Base-by-base conservation (phyloP, 2,888 invertebrate species). In the Drosophila sordidula region DNA sequence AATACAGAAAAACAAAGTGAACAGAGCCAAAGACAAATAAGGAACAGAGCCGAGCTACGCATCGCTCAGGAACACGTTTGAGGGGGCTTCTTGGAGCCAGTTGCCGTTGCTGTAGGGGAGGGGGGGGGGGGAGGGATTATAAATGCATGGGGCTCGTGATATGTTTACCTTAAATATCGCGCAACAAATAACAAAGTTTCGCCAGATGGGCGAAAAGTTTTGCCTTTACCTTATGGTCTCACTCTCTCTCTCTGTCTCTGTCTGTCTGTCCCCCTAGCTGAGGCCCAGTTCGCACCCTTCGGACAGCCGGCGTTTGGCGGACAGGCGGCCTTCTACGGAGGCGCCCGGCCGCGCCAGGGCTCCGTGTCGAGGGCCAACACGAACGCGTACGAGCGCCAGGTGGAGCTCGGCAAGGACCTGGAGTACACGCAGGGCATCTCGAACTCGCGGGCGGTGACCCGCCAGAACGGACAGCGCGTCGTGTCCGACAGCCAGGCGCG, bases 281-380 rank as follows among this genome's bases (percentile, higher is more conserved):
- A 80, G 45, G 88, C 87, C 38, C 89, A 89, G 68, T 84, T 86
- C 39, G 45, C 32, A 25, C 56, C 49, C 8, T 74, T 56, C 41
- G 56, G 59, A 4, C 45, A 41, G 22, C 32, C 0, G 1, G 51
- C 45, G 2, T 72, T 6, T 32, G 29, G 9, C 16, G 42, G 25
- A 6, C 64, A 54, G 18, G 32, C 0, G 1, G 54, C 29, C 22
- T 67, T 57, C 18, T 44, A 38, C 45, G 76, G 76, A 4, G 58
- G 41, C 6, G 49, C 44, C 56, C 62, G 50, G 3, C 44, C 32
- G 6, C 70, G 74, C 0, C 80, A 67, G 26, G 91, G 90, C 0
- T 91, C 91, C 9, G 68, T 79, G 3, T 89, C 91, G 6, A 65
- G 57, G 4, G 91, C 91, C 6, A 87, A 80, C 29, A 91, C 89